Evolutionary conservation across 2,888 invertebrate species (phyloP).

Genomic region (Colostygia pectinataria): DNA sequence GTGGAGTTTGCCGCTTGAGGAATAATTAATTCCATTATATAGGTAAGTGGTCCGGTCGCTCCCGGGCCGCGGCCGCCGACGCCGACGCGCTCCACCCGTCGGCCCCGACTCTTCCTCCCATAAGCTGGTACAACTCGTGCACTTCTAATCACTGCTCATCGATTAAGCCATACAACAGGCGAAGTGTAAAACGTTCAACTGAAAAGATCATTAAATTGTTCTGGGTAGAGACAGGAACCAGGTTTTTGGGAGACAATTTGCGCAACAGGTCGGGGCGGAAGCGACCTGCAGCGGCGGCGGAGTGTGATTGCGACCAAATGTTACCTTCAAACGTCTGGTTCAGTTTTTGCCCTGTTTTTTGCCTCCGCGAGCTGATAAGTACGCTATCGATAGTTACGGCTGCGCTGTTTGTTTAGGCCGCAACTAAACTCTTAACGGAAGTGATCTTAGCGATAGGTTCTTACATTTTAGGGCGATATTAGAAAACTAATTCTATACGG

Average conservation of each 20-base stretch:
- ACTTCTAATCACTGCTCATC: conserved; percentile 29
- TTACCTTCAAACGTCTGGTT: conserved; percentile 75
- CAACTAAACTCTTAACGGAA: conserved; percentile 69
- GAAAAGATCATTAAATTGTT: conserved; percentile 22
- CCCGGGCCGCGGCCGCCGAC: conserved; percentile 34
- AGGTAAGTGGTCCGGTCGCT: conserved; percentile 69
- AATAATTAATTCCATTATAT: conserved; percentile 81
- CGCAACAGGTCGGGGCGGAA: conserved; percentile 83
- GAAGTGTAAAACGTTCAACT: not conserved
- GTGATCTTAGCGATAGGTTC: conserved; percentile 51
- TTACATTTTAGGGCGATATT: conserved; percentile 3
- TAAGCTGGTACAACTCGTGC: conserved; percentile 37
- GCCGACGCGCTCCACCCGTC: conserved; percentile 28
- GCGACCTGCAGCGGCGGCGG: conserved; percentile 71
- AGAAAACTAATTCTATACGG: conserved; percentile 16
- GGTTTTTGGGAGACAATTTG: conserved; percentile 58
- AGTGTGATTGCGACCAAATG: conserved; percentile 80
- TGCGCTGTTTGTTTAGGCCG: conserved; percentile 74
- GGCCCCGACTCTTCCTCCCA: conserved; percentile 19
- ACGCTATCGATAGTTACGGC: conserved; percentile 78
- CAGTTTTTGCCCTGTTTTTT: conserved; percentile 76
- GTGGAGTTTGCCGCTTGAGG: conserved; percentile 80
- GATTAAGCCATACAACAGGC: not conserved
- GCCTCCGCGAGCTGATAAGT: conserved; percentile 71
- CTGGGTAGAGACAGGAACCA: conserved; percentile 37